Conservation (phyloP, 2,113 vertebrate genomes). For the Fulmarus glacialis region DNA sequence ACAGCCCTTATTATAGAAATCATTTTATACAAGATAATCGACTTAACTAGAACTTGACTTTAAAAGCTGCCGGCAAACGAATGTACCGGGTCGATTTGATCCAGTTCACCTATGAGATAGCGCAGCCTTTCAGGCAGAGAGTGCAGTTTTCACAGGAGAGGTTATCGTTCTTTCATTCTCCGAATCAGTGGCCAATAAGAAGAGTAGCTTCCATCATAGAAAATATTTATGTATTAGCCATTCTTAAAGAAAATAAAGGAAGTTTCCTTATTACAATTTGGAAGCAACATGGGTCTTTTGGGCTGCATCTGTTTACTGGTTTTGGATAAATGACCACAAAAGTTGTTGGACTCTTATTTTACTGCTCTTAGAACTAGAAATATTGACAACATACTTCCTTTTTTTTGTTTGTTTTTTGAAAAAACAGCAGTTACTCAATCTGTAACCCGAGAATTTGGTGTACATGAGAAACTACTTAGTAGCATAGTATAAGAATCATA, state of each 20-base stretch:
- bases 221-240: not conserved
- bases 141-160: not conserved
- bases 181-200: not conserved
- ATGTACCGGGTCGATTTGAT: rapidly evolving
- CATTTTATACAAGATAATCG: rapidly evolving
- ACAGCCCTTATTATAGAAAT: not conserved
- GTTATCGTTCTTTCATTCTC: not conserved
- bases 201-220: not conserved
- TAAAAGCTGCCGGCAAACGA: not conserved
- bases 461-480: not conserved
- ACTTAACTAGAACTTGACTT: not conserved
- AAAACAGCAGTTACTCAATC: not conserved
- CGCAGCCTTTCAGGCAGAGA: not conserved
- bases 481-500: not conserved
- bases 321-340: not conserved
- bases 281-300: slow-evolving; percentile 32
- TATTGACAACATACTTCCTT: not conserved
- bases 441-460: not conserved
- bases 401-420: not conserved
- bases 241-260: not conserved
- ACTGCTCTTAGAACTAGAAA: not conserved
- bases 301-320: not conserved
- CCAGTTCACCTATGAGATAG: not conserved
- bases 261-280: not conserved
- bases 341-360: not conserved